phyloP scores from a whole-genome alignment of 1,140 invertebrate genomes.

The Orussus abietinus region DNA sequence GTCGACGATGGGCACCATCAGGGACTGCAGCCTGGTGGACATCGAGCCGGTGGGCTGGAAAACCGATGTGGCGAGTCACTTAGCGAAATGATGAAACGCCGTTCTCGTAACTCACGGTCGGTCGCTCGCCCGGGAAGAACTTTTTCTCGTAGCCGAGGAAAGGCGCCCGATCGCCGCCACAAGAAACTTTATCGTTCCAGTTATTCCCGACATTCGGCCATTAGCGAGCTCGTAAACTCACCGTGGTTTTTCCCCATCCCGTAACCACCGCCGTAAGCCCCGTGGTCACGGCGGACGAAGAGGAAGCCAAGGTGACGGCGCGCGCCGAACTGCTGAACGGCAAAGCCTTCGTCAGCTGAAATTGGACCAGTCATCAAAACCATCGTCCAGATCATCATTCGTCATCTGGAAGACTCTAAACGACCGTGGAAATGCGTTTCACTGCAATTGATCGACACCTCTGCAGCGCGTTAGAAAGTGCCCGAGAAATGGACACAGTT shows the following conservation, averaged over 20 bases:
- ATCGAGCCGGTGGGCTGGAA: conserved; percentile 10
- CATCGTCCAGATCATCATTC: too few species aligned
- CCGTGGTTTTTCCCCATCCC: conserved; percentile 57
- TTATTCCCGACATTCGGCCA: conserved; percentile 22
- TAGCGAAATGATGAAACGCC: not conserved
- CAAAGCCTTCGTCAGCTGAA: conserved; percentile 24
- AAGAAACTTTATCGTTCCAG: conserved; percentile 26
- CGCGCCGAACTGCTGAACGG: conserved; percentile 17
- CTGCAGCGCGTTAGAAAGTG: too few species aligned
- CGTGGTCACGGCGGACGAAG: conserved; percentile 1
- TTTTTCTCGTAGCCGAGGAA: conserved; percentile 16
- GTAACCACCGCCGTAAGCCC: conserved; percentile 45
- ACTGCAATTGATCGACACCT: too few species aligned
- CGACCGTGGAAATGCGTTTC: not conserved
- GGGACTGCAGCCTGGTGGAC: conserved; percentile 7
- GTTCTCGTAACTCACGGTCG: conserved; percentile 5
- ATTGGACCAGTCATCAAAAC: conserved; percentile 3
- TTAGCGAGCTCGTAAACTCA: conserved; percentile 34
- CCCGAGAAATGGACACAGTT: too few species aligned
- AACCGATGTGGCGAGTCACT: not conserved
- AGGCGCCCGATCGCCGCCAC: conserved; percentile 20
- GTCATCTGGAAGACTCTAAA: not conserved
- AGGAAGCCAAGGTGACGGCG: conserved; percentile 21
- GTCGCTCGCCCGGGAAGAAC: conserved; percentile 15
- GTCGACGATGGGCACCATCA: conserved; percentile 13